phyloP scores from a whole-genome alignment of 2,888 invertebrate genomes.

The Sphaerophoria taeniata region DNA sequence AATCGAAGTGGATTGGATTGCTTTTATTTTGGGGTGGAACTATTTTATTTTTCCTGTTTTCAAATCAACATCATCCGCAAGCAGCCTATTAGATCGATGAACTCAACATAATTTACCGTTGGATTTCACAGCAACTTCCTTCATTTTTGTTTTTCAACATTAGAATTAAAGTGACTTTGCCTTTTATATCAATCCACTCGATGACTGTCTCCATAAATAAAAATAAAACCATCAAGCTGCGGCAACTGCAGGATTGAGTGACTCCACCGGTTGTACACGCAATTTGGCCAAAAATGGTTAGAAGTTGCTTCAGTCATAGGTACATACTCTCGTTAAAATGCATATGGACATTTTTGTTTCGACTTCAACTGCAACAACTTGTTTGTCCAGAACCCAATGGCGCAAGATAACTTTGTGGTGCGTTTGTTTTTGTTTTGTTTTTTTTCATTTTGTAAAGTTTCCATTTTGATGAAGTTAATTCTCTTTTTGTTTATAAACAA shows the following conservation, averaged over 20 bases:
- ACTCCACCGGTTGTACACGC: constrained; percentile 50
- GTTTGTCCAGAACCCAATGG: constrained; percentile 35
- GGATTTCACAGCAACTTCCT: background rate
- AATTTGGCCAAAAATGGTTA: constrained; percentile 51
- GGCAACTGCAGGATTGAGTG: constrained; percentile 1
- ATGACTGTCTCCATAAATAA: constrained; percentile 42
- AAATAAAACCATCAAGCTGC: constrained; percentile 57
- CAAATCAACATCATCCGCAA: background rate
- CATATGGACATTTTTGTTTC: background rate
- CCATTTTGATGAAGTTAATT: constrained; percentile 15
- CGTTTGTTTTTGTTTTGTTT: constrained; percentile 16
- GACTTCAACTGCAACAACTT: background rate
- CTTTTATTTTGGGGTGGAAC: background rate
- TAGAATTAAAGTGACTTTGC: constrained; percentile 6
- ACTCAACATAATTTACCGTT: constrained; percentile 16
- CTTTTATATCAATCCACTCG: constrained; percentile 4
- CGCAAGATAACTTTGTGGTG: constrained; percentile 26
- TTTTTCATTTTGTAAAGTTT: background rate
- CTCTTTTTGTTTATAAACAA: constrained; percentile 8
- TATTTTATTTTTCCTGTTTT: constrained; percentile 18
- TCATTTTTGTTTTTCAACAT: constrained; percentile 26
- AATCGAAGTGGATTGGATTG: constrained; percentile 4
- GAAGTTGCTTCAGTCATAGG: constrained; percentile 12
- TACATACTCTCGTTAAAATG: constrained; percentile 2
- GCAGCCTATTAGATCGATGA: constrained; percentile 31